These are phyloP conservation scores for Drosophila punjabiensis DNA, from an alignment of 1,140 invertebrate species.

Conservation along the genomic window DNA sequence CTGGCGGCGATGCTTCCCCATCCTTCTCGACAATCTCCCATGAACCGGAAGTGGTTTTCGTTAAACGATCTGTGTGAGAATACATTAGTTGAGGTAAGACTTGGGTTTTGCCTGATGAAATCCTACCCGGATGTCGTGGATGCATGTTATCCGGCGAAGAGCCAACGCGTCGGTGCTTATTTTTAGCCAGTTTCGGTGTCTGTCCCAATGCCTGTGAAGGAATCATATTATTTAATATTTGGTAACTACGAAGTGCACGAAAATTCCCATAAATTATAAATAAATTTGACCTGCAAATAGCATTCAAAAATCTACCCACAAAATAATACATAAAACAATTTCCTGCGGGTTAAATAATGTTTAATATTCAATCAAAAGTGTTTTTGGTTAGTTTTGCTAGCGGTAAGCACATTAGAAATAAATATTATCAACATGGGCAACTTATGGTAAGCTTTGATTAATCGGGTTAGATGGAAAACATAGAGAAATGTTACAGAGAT, in stretches of 20 bases:
- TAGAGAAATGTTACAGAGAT: slow-evolving; percentile 33
- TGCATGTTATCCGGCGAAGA: slow-evolving; percentile 85
- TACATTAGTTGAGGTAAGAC: too few species aligned
- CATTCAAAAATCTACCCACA: slow-evolving; percentile 26
- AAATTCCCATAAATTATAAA: slow-evolving; percentile 4
- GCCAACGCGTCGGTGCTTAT: slow-evolving; percentile 82
- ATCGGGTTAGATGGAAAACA: slow-evolving; percentile 18
- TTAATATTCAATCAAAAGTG: slow-evolving; percentile 21
- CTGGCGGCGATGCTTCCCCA: slow-evolving; percentile 90
- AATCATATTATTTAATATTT: background rate
- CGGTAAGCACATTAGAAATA: slow-evolving; percentile 32
- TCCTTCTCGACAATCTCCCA: slow-evolving; percentile 85
- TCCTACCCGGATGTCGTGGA: slow-evolving; percentile 76
- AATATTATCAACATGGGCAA: slow-evolving; percentile 35
- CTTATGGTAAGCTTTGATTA: slow-evolving; percentile 34
- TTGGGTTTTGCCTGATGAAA: too few species aligned
- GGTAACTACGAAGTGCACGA: background rate
- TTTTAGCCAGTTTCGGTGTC: slow-evolving; percentile 77
- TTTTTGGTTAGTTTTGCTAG: slow-evolving; percentile 34
- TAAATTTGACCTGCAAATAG: slow-evolving; percentile 32
- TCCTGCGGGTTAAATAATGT: slow-evolving; percentile 28
- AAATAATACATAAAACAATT: slow-evolving; percentile 29
- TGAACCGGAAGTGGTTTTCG: slow-evolving; percentile 78
- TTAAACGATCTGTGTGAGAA: slow-evolving; percentile 64
- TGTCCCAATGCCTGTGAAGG: slow-evolving; percentile 71